Evolutionary conservation across 2,113 vertebrate genomes (phyloP).

Genomic region (Podilymbus podiceps): DNA sequence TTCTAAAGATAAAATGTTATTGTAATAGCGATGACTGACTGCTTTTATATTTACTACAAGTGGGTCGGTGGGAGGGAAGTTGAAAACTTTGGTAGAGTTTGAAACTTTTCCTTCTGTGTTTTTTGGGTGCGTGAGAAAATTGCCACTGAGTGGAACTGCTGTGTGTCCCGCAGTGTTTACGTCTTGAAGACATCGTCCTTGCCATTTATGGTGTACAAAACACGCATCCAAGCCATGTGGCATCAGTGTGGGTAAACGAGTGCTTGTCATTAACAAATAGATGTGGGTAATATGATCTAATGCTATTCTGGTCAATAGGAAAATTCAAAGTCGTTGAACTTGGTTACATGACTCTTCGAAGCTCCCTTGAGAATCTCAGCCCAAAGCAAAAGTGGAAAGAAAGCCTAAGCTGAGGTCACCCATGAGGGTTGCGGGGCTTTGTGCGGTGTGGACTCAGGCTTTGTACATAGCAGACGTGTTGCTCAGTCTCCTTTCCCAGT

Average conservation of each 20-base stretch:
- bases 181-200: background rate
- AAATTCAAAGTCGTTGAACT: conserved; percentile 9
- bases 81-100: background rate
- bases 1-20: background rate
- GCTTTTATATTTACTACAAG: background rate
- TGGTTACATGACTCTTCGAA: background rate
- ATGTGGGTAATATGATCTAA: conserved; percentile 33
- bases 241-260: background rate
- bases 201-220: conserved; percentile 42
- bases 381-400: background rate
- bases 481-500: background rate
- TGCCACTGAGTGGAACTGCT: background rate
- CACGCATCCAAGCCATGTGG: background rate
- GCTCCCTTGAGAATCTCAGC: conserved; percentile 33
- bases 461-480: background rate
- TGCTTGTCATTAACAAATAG: background rate
- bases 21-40: background rate
- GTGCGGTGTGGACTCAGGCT: background rate
- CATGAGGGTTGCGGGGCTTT: background rate
- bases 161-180: background rate
- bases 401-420: background rate
- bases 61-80: background rate
- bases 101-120: background rate
- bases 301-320: conserved; percentile 61
- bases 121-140: background rate